These are phyloP conservation scores for Marmota flaviventris DNA, from an alignment of 2,113 vertebrate genomes.

Conservation along the genomic window DNA sequence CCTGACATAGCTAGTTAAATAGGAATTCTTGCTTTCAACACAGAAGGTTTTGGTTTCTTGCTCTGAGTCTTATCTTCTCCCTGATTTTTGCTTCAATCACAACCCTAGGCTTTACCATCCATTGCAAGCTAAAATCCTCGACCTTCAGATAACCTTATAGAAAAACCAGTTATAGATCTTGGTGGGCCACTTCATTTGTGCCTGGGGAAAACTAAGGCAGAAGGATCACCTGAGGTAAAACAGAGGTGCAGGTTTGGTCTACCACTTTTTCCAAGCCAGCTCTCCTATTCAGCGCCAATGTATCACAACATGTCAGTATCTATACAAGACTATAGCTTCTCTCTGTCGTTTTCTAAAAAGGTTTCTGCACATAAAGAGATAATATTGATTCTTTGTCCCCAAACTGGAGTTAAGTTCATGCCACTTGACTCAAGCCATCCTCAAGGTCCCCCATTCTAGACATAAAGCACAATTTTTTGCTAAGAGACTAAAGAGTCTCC, in stretches of 20 bases:
- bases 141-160: not conserved
- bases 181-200: not conserved
- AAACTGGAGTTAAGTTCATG: slow-evolving; percentile 12
- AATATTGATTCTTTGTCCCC: slow-evolving; percentile 50
- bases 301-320: not conserved
- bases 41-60: slow-evolving; percentile 1
- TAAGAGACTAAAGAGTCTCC: slow-evolving; percentile 46
- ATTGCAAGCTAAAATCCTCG: not conserved
- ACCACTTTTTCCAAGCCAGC: not conserved
- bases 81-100: slow-evolving; percentile 1
- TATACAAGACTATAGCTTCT: not conserved
- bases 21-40: slow-evolving; percentile 29
- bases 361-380: slow-evolving; percentile 51
- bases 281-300: not conserved
- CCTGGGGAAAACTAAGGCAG: not conserved
- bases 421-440: slow-evolving; percentile 51
- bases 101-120: not conserved
- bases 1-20: slow-evolving; percentile 16
- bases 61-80: not conserved
- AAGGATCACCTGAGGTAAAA: not conserved
- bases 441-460: not conserved
- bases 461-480: slow-evolving; percentile 53
- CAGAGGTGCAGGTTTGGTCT: not conserved
- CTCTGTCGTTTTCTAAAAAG: slow-evolving; percentile 58
- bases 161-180: not conserved